Evolutionary conservation across 1,140 invertebrate species (phyloP), one percentile per base, ranked within the genome.

Genomic region (Drosophila busckii): DNA sequence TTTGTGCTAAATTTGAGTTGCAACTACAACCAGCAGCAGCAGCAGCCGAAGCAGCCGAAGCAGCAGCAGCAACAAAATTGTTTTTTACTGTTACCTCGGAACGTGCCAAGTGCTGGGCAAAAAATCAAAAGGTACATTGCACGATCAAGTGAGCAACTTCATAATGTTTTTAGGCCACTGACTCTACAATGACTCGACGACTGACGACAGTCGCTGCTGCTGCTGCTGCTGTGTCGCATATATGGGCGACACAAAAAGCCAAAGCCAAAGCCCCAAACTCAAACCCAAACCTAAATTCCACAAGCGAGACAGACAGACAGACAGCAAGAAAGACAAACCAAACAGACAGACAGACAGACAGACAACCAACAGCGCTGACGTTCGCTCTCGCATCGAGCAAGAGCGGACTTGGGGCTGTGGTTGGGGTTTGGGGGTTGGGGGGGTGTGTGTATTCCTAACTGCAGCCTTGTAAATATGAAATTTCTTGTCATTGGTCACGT

Each of bases 101-200:
- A 80, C 71, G 73, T 80, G 71, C 71, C 45, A 80, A 80, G 71
- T 80, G 73, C 68, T 53, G 63, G 68, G 37, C 73, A 80, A 63
- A 54, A 54, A 56, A 56, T 61, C 66, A 64, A 58, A 68, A 67
- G 65, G 83, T 78, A 85, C 83, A 83, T 85, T 85, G 83, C 68
- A 83, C 83, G 83, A 73, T 85, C 71, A 85, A 85, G 83, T 85
- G 83, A 85, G 76, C 83, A 85, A 78, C 69, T 84, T 71, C 78
- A 70, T 83, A 78, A 84, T 68, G 54, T 70, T 70, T 84, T 62
- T 75, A 71, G 78, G 78, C 65, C 78, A 73, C 61, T 84, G 78
- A 84, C 78, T 78, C 64, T 60, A 82, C 70, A 64, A 82, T 82
- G 75, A 40, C 64, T 70, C 35, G 19, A 38, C 19, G 35, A 23